Conservation (phyloP, 2,113 vertebrate species). For the Eulemur macaco region DNA sequence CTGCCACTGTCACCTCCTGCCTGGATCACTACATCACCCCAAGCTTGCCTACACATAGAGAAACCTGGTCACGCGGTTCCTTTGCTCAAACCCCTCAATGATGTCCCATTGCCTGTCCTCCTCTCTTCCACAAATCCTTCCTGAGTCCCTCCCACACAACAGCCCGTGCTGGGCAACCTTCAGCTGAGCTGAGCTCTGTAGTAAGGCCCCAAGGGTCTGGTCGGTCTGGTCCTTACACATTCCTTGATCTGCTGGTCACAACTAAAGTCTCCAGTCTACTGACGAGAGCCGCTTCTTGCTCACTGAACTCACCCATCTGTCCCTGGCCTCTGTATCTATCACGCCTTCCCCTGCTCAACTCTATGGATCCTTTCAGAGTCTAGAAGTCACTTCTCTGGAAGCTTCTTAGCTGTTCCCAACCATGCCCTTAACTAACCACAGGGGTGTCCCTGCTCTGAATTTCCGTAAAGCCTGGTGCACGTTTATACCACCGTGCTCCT, state of each 20-base stretch:
- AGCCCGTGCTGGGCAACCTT: background rate
- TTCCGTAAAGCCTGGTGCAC: background rate
- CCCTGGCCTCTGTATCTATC: background rate
- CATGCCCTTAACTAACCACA: fast-evolving
- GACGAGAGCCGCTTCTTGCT: background rate
- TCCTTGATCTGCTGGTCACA: background rate
- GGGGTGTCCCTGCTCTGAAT: background rate
- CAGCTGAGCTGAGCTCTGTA: background rate
- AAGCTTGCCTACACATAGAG: background rate
- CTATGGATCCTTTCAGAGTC: background rate
- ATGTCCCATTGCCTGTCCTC: background rate
- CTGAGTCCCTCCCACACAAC: background rate
- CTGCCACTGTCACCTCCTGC: background rate
- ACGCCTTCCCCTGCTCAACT: fast-evolving
- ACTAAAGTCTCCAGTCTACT: background rate
- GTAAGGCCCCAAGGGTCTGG: background rate
- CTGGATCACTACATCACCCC: background rate
- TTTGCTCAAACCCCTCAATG: background rate
- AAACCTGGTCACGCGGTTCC: background rate
- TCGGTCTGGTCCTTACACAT: no score
- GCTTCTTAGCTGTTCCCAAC: fast-evolving
- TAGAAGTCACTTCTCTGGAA: background rate
- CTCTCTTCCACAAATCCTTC: background rate
- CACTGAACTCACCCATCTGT: background rate
- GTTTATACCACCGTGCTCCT: background rate